Conservation (phyloP, 2,888 invertebrate genomes). For the Himalopsyche tibetana region DNA sequence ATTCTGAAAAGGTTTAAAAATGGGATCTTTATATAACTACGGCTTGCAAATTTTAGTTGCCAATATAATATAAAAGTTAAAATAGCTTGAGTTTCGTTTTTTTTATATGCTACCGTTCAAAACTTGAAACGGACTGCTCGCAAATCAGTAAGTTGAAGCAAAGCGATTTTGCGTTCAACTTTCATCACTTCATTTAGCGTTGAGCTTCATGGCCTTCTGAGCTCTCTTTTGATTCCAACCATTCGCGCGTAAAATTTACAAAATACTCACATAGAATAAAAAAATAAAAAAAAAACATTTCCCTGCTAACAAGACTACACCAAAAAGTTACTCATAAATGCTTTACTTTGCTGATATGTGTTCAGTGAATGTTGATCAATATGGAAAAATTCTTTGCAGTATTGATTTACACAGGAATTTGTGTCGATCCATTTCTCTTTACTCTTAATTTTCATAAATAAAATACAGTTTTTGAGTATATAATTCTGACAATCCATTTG, state of each 20-base stretch:
- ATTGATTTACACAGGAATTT: not conserved
- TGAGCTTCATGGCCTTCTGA: not conserved
- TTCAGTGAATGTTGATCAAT: not conserved
- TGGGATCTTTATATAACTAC: no score
- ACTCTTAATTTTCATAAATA: no score
- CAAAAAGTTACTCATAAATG: not conserved
- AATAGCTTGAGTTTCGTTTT: no score
- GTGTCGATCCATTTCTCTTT: no score
- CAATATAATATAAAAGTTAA: no score
- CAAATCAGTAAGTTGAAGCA: not conserved
- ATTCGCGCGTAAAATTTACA: not conserved
- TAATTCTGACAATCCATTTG: no score
- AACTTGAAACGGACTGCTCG: not conserved
- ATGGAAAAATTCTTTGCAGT: not conserved
- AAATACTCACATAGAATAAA: not conserved
- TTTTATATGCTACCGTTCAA: not conserved
- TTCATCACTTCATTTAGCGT: constrained; percentile 8
- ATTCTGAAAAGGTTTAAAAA: no score
- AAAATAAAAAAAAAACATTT: not conserved
- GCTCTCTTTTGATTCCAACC: not conserved
- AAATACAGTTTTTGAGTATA: no score
- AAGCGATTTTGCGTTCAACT: not conserved
- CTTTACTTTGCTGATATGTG: not conserved
- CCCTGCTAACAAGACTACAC: not conserved
- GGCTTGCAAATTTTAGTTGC: no score